Percentiles rank a stretch among this genome's conserved stretches.
phyloP scores from a whole-genome alignment of 2,888 invertebrate species.

The Himalopsyche kuldschensis region DNA sequence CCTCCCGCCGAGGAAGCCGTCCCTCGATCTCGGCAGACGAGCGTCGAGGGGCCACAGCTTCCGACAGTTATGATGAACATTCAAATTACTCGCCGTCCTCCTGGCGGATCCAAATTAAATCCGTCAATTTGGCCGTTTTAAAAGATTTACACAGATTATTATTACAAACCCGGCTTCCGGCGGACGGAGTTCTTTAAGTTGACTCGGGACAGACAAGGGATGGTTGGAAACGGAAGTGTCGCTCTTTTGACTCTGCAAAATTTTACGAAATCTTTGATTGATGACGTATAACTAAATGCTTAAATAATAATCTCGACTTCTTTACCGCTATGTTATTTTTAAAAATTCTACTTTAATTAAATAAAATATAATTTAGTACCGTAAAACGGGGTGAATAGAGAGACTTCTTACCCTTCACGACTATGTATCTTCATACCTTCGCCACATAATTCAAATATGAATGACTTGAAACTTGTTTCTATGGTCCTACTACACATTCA shows the following conservation, averaged over 20 bases:
- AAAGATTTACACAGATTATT: conserved; percentile 24
- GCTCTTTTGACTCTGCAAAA: neutral
- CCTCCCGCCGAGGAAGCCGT: neutral
- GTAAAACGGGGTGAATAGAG: too few relatives aligned
- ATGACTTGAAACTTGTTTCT: too few relatives aligned
- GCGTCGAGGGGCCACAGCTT: conserved; percentile 25
- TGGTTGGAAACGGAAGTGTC: neutral
- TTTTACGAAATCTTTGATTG: neutral
- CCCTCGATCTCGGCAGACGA: conserved; percentile 5
- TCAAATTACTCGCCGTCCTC: conserved; percentile 30
- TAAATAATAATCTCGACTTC: neutral
- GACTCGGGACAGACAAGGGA: neutral
- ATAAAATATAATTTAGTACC: too few relatives aligned
- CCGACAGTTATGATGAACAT: conserved; percentile 33
- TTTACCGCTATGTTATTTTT: too few relatives aligned
- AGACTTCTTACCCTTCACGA: too few relatives aligned
- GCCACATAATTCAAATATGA: too few relatives aligned
- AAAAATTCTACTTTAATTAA: too few relatives aligned
- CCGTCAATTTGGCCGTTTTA: conserved; percentile 25
- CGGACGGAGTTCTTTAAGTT: neutral
- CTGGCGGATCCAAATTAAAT: conserved; percentile 30
- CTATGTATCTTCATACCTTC: too few relatives aligned
- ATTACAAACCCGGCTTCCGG: neutral
- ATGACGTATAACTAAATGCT: neutral
- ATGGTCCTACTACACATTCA: too few relatives aligned